Conservation (phyloP, 1,140 invertebrate species). For the Mercenaria mercenaria region DNA sequence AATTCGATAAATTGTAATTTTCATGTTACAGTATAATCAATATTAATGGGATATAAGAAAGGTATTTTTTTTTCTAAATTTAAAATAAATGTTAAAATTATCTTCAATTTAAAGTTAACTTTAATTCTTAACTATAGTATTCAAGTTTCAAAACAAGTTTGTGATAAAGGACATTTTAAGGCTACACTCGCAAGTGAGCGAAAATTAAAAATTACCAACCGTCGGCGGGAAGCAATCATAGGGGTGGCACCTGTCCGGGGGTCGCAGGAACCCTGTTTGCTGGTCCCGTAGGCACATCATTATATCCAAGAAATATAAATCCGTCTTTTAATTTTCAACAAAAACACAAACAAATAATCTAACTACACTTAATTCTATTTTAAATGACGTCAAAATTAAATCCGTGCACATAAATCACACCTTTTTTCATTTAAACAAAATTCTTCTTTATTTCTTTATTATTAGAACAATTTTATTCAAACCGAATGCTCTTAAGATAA, state of each 20-base stretch:
- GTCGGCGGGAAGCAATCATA: constrained; percentile 63
- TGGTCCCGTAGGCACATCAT: constrained; percentile 67
- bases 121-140: too few species aligned
- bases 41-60: not conserved
- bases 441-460: not conserved
- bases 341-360: not conserved
- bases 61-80: too few species aligned
- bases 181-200: too few species aligned
- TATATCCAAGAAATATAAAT: constrained; percentile 47
- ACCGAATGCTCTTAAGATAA: not conserved
- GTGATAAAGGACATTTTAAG: too few species aligned
- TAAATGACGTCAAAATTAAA: not conserved
- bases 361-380: not conserved
- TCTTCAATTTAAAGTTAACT: too few species aligned
- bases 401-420: not conserved
- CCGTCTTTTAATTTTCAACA: not conserved
- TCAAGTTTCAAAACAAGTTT: too few species aligned
- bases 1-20: not conserved
- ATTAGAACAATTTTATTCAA: not conserved
- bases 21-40: not conserved
- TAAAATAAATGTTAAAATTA: too few species aligned
- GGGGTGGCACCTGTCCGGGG: constrained; percentile 60
- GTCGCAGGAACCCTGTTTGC: constrained; percentile 63
- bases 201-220: constrained; percentile 29
- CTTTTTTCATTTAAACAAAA: not conserved